Conservation (phyloP, 1,140 invertebrate genomes). For the Zaprionus inermis region DNA sequence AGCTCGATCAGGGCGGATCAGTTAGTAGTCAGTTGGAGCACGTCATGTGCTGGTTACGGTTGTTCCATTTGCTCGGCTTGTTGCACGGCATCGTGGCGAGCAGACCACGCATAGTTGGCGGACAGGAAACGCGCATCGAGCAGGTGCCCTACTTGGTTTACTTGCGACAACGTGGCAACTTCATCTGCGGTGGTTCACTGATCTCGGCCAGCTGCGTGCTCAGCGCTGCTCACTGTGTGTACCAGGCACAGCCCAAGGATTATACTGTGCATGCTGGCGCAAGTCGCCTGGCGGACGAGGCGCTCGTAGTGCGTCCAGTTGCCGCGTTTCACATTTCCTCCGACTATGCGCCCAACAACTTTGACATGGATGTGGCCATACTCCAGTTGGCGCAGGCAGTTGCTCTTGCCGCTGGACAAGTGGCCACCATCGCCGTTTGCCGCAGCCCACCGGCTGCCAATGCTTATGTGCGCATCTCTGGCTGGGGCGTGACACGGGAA, state of each 20-base stretch:
- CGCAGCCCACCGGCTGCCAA: constrained; percentile 45
- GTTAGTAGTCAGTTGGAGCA: not conserved
- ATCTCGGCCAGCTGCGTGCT: constrained; percentile 60
- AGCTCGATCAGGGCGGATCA: too few species aligned
- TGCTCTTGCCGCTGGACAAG: constrained; percentile 27
- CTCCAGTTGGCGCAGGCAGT: constrained; percentile 42
- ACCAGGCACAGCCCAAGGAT: constrained; percentile 39
- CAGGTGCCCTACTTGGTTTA: constrained; percentile 73
- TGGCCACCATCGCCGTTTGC: constrained; percentile 57
- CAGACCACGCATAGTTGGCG: constrained; percentile 65
- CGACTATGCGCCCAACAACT: constrained; percentile 50
- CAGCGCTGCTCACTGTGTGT: constrained; percentile 72
- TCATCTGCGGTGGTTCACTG: constrained; percentile 72
- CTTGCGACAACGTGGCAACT: constrained; percentile 49
- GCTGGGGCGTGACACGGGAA: constrained; percentile 72
- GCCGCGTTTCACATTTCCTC: constrained; percentile 44
- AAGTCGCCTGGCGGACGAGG: constrained; percentile 51
- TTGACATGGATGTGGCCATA: constrained; percentile 79
- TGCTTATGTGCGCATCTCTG: constrained; percentile 64
- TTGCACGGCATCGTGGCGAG: constrained; percentile 14
- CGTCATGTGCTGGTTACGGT: not conserved
- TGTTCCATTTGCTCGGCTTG: not conserved
- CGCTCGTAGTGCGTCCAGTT: constrained; percentile 49
- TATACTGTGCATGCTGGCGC: constrained; percentile 67
- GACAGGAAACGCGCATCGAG: constrained; percentile 51